Evolutionary conservation across 2,888 invertebrate genomes (phyloP), one percentile per base, ranked within the genome.

Genomic region (Myopa testacea): DNA sequence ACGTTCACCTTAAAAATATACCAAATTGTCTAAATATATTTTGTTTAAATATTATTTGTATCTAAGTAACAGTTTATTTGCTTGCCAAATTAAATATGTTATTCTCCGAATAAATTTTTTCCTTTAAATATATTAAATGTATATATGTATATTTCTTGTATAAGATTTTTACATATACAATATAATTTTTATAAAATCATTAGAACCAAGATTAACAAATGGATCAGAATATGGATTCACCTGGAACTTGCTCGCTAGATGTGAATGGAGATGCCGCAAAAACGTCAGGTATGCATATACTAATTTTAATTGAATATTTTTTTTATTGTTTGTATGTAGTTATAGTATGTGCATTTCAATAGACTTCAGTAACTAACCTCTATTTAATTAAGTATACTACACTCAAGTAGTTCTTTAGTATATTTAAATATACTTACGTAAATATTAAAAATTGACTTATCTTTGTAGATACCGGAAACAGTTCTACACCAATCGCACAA

Each of bases 171-270:
- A 65, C 8, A n/a, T n/a, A 55, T n/a, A 55, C 16, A 55, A 55
- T 55, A 8, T 55, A 0, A 58, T 65, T 26, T 37, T 37, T 68
- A 71, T 50, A 40, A 65, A 75, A 52, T 74, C 40, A 68, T 74
- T 65, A 65, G 38, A 37, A n/a, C 5, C 5, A 65, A 65, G 26
- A 37, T 38, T 71, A 34, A 50, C 76, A 79, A 63, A 94, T 94
- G 94, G 94, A 94, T 90, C 92, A 93, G 83, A 94, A 94, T 40
- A 92, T 94, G 90, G 96, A 96, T 89, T 95, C 95, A 77, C 95
- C 95, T 85, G 95, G 95, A 85, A 94, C 94, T 90, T 96, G 95
- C 90, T 95, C 95, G 83, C 91, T 96, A 86, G 95, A 96, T 89
- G 94, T 95, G 89, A 95, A 96, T 86, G 94, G 93, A 78, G 90